phyloP scores from a whole-genome alignment of 1,140 invertebrate species.

The Ceratina australensis region DNA sequence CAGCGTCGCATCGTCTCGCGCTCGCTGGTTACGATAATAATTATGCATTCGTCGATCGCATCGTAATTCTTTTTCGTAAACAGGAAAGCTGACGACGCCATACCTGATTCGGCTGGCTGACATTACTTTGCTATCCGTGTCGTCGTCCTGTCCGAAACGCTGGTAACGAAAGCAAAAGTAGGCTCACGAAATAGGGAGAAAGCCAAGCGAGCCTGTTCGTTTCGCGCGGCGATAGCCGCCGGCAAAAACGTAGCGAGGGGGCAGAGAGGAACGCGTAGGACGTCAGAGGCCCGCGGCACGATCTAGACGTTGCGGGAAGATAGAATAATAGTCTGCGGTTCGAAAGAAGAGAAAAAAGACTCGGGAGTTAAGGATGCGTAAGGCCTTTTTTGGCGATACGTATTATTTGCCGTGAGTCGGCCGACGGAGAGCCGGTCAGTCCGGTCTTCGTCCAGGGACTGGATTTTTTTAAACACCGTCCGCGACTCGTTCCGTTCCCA shows the following conservation, averaged over 20 bases:
- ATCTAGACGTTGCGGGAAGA: no score
- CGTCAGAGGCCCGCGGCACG: no score
- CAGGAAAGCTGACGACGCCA: no score
- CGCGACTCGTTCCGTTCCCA: constrained; percentile 50
- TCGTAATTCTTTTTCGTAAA: no score
- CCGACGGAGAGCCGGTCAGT: constrained; percentile 40
- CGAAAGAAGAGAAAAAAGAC: constrained; percentile 29
- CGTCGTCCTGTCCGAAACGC: no score
- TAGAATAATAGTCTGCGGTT: neutral
- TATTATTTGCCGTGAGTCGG: constrained; percentile 26
- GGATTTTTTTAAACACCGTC: constrained; percentile 65
- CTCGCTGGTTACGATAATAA: no score
- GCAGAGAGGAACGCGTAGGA: no score
- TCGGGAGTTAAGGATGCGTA: constrained; percentile 53
- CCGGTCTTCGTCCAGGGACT: constrained; percentile 56
- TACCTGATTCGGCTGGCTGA: no score
- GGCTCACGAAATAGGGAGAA: neutral
- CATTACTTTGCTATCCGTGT: no score
- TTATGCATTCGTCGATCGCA: no score
- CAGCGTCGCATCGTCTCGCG: no score
- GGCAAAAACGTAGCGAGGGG: no score
- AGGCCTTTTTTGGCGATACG: constrained; percentile 63
- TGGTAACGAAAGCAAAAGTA: constrained; percentile 32
- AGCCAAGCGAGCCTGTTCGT: neutral
- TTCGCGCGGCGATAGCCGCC: neutral